Percentiles rank a stretch among this genome's conserved stretches.
phyloP scores from a whole-genome alignment of 2,113 vertebrate genomes.

The Scolopax mira region DNA sequence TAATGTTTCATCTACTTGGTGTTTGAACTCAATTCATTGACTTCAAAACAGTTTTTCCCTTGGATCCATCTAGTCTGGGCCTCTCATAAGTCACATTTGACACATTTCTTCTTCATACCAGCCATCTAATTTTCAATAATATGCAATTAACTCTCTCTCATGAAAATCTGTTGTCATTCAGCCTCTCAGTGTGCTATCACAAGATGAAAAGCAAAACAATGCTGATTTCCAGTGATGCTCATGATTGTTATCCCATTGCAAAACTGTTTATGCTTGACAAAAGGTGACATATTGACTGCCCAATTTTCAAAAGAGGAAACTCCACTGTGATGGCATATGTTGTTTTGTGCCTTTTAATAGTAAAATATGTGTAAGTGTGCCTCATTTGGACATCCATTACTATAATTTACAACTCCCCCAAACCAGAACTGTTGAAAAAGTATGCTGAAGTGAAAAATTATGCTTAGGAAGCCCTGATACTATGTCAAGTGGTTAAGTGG shows the following conservation, averaged over 20 bases:
- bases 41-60: neutral
- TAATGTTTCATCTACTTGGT: neutral
- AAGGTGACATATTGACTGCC: neutral
- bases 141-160: neutral
- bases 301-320: neutral
- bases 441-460: neutral
- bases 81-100: neutral
- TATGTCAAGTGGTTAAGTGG: neutral
- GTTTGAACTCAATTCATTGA: neutral
- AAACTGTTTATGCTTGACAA: neutral
- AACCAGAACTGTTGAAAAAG: neutral
- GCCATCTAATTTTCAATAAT: neutral
- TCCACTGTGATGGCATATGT: neutral
- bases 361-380: neutral
- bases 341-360: neutral
- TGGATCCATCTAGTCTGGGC: neutral
- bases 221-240: neutral
- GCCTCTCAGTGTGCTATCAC: neutral
- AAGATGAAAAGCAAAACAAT: neutral
- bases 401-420: neutral
- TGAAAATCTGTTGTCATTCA: neutral
- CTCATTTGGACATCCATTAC: neutral
- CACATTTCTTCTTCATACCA: neutral
- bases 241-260: neutral
- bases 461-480: neutral